phyloP scores from a whole-genome alignment of 2,888 invertebrate genomes.

The Bedellia somnulentella region DNA sequence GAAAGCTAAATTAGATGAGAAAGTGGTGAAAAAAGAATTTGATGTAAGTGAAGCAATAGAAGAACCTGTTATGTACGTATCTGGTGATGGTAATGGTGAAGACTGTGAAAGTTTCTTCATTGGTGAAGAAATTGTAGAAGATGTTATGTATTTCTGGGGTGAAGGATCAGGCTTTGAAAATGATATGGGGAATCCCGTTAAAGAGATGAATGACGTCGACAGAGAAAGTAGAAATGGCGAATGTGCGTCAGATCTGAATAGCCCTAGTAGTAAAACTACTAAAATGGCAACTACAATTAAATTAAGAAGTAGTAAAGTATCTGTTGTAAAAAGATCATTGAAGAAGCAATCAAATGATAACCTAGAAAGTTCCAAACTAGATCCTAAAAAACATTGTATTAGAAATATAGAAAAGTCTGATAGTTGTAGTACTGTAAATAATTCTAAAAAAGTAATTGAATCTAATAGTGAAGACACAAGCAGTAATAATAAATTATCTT shows the following conservation, averaged over 20 bases:
- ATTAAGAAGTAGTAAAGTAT: constrained; percentile 14
- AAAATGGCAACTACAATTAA: constrained; percentile 28
- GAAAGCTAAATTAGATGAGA: constrained; percentile 8
- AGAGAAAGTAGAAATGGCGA: constrained; percentile 43
- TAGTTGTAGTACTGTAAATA: constrained; percentile 23
- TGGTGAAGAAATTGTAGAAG: constrained; percentile 75
- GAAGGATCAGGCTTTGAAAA: constrained; percentile 74
- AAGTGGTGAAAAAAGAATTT: constrained; percentile 3
- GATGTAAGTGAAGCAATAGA: constrained; percentile 67
- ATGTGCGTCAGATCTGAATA: constrained; percentile 23
- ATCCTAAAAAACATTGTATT: constrained; percentile 45
- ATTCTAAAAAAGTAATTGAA: constrained; percentile 32
- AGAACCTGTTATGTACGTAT: constrained; percentile 71
- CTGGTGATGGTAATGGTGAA: constrained; percentile 69
- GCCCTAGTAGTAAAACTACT: constrained; percentile 25
- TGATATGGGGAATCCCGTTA: constrained; percentile 68
- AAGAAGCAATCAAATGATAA: constrained; percentile 42
- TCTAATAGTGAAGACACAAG: constrained; percentile 21
- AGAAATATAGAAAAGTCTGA: constrained; percentile 33
- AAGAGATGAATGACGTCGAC: constrained; percentile 27
- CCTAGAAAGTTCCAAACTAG: constrained; percentile 29
- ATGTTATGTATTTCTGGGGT: constrained; percentile 69
- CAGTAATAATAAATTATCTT: constrained; percentile 9
- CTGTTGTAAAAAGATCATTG: constrained; percentile 35
- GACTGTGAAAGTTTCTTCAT: constrained; percentile 64